Base-by-base conservation (phyloP, 2,888 invertebrate genomes). In the Blomia tropicalis region DNA sequence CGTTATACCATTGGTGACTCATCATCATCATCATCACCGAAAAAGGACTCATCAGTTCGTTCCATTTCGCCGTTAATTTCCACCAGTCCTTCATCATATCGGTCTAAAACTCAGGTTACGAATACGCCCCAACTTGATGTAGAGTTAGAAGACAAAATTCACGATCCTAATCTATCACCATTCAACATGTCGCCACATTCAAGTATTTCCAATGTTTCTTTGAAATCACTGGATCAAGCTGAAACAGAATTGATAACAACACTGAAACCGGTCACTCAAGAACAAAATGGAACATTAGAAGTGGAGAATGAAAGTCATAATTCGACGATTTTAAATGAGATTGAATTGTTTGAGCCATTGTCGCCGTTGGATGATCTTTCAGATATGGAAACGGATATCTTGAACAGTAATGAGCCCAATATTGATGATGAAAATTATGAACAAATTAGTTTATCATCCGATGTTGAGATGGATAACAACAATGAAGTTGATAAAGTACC, bases 281-380 rank as follows among this genome's bases (percentile, higher is more conserved):
- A 47, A 11, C 51, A 11, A 14, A 47, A 47, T 47, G 22, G 22
- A 7, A 47, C 51, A 11, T 14, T 22, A 7, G 22, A 47, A 11
- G 41, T 41, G 41, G 27, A 19, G 7, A 11, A 7, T 47, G 7
- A 7, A 17, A 36, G 17, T 36, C 36, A 36, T 36, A 17, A 36
- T 7, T 11, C 7, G 5, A 19, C 7, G 5, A 11, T n/a, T 14
- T 11, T 7, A n/a, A 47, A 22, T 27, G 51, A 47, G 14, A 27
- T 25, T n/a, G 69, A 69, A 27, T 64, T 70, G 22, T 71, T 71
- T 68, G 72, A 72, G 25, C 69, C 70, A n/a, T 66, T 72, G 63
- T 70, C 72, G 3, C 71, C 71, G 4, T 71, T 71, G 5, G 67
- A 60, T 5, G 67, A 66, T 27, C 67, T 67, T 14, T 66, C 64